phyloP scores from a whole-genome alignment of 2,888 invertebrate species.

The Neoaliturus tenellus region DNA sequence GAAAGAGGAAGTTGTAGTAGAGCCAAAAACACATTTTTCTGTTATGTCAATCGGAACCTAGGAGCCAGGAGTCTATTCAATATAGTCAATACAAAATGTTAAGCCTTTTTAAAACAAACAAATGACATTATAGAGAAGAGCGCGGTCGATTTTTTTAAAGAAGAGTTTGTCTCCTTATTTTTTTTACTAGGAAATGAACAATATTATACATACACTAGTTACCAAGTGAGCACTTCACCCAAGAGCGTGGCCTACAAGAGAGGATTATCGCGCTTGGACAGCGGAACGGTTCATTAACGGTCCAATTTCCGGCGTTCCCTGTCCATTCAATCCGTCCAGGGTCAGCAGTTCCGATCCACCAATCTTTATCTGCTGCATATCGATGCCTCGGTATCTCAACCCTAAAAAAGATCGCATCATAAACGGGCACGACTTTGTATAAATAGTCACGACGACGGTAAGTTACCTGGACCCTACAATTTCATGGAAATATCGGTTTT shows the following conservation, averaged over 20 bases:
- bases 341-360: conserved; percentile 20
- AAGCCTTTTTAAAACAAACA: too few species aligned
- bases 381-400: not conserved
- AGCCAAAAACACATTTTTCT: too few species aligned
- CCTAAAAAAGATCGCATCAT: not conserved
- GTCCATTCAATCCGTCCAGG: conserved; percentile 35
- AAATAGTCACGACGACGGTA: not conserved
- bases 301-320: conserved; percentile 51
- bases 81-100: too few species aligned
- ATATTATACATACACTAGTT: too few species aligned
- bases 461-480: not conserved
- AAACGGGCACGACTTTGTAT: not conserved
- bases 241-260: not conserved
- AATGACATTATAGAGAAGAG: too few species aligned
- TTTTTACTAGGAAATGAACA: too few species aligned
- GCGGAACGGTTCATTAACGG: conserved; percentile 48
- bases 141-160: too few species aligned
- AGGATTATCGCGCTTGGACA: conserved; percentile 26
- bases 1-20: too few species aligned
- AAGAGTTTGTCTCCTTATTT: too few species aligned
- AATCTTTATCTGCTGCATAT: not conserved
- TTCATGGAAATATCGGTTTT: too few species aligned
- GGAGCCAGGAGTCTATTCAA: too few species aligned
- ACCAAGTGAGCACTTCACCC: not conserved
- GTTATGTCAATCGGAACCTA: too few species aligned